Percentiles rank a stretch among this genome's conserved stretches.
phyloP scores from a whole-genome alignment of 2,113 vertebrate species.

The Vireo altiloquus region DNA sequence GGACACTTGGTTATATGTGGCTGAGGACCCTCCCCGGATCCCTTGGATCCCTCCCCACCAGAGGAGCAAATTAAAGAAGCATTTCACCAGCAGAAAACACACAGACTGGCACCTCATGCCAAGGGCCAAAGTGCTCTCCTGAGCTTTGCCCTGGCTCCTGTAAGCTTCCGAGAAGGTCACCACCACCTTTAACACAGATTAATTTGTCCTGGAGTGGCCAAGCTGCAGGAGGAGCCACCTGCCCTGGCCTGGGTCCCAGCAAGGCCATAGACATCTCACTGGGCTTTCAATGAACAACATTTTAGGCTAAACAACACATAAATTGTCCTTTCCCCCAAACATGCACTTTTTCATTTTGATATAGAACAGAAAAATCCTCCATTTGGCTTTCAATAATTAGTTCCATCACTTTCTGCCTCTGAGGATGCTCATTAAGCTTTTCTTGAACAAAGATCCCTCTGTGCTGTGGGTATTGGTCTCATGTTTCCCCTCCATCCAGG shows the following conservation, averaged over 20 bases:
- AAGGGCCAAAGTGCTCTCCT: background rate
- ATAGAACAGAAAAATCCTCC: background rate
- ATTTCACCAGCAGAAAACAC: background rate
- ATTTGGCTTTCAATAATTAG: background rate
- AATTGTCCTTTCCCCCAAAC: background rate
- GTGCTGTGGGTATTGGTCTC: background rate
- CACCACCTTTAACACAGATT: background rate
- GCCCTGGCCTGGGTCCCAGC: background rate
- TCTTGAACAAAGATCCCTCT: background rate
- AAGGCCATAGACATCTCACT: background rate
- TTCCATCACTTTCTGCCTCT: background rate
- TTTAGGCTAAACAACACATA: background rate
- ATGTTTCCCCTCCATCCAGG: background rate
- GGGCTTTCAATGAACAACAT: background rate
- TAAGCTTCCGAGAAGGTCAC: background rate
- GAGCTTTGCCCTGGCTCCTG: background rate
- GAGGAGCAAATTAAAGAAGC: background rate
- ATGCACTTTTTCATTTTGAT: background rate
- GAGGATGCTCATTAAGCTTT: constrained; percentile 18
- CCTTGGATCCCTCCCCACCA: background rate
- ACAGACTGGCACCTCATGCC: background rate
- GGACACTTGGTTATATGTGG: background rate
- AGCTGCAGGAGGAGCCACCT: background rate
- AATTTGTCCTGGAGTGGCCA: background rate
- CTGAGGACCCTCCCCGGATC: background rate